Evolutionary conservation across 1,140 invertebrate genomes (phyloP), one percentile per base, ranked within the genome.

Genomic region (Phymastichus coffea): DNA sequence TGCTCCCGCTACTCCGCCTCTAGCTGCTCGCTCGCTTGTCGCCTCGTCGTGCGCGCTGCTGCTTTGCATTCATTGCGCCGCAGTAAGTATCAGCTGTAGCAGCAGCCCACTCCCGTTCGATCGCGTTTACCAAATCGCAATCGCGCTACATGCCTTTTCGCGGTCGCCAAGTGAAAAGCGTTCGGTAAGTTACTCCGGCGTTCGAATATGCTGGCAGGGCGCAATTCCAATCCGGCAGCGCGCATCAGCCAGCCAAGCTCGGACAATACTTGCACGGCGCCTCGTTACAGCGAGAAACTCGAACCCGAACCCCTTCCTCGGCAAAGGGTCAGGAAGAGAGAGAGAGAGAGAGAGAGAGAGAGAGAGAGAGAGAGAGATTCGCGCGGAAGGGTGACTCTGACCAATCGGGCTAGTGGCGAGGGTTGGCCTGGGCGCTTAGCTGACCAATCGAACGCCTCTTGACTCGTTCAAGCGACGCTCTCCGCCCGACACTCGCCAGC

Each of bases 381-480:
- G 12, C 46, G 59, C 63, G 61, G 60, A 71, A 74, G 76, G 75
- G 72, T 73, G 52, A 51, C 60, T 61, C 70, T 72, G 68, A 71
- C 78, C 77, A 80, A 80, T 80, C 68, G 64, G 35, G 68, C n/a
- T n/a, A n/a, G n/a, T n/a, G 47, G 63, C 68, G 71, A 67, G 67
- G 75, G 70, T 70, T 69, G 69, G 70, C 70, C 76, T 73, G 71
- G 71, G 65, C 52, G 63, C 65, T 64, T 41, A 57, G 61, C 68
- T 79, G 77, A 78, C 78, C 78, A 80, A 79, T 80, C 70, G 71
- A 77, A 67, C 58, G 70, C 63, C 70, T 47, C 57, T 46, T 20
- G 37, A 15, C 0, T 6, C 30, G n/a, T n/a, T n/a, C n/a, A 8
- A 6, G 30, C 30, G 38, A 41, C 38, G 38, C 6, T 17, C 4